These are phyloP conservation scores for Dichetophora obliterata DNA, from an alignment of 2,888 invertebrate genomes.

Conservation along the genomic window DNA sequence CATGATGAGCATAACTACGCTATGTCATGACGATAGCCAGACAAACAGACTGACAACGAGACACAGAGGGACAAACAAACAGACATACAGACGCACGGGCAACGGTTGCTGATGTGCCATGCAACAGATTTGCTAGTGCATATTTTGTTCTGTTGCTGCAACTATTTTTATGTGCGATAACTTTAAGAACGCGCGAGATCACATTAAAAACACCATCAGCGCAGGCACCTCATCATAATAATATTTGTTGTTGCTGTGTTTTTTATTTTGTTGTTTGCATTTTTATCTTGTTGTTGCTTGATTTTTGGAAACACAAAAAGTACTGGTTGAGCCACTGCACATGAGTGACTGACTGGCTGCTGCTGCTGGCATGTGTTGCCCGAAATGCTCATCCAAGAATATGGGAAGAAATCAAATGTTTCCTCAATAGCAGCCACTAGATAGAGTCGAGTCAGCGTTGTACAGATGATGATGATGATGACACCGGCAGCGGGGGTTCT, in stretches of 20 bases:
- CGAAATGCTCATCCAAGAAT: background rate
- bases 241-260: constrained; percentile 44
- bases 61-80: background rate
- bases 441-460: background rate
- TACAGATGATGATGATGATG: background rate
- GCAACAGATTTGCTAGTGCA: constrained; percentile 39
- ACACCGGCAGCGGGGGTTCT: background rate
- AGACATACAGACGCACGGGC: background rate
- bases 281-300: no score
- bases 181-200: constrained; percentile 48
- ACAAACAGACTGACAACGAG: constrained; percentile 31
- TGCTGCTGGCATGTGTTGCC: constrained; percentile 23
- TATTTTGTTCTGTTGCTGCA: constrained; percentile 36
- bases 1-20: constrained; percentile 38
- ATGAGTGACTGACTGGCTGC: background rate
- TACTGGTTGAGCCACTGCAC: background rate
- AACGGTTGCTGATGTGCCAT: background rate
- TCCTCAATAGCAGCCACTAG: constrained; percentile 25
- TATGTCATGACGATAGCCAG: constrained; percentile 34
- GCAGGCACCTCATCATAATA: constrained; percentile 57
- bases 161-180: constrained; percentile 62
- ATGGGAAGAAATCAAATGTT: constrained; percentile 21
- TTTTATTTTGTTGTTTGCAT: constrained; percentile 6
- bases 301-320: background rate
- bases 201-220: constrained; percentile 59